Evolutionary conservation across 1,140 invertebrate genomes (phyloP).

Genomic region (Trachelipus rathkii): DNA sequence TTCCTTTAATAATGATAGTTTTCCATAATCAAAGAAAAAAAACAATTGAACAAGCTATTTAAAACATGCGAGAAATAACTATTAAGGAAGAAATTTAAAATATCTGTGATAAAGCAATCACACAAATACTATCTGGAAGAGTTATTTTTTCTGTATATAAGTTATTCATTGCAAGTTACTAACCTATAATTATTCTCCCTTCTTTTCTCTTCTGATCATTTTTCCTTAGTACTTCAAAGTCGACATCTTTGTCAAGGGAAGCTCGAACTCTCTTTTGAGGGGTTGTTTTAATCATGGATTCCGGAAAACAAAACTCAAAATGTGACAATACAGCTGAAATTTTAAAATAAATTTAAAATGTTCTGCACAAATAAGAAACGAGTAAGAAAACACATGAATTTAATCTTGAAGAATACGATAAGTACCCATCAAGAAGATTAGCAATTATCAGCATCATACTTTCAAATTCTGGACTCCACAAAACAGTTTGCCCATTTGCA

Average conservation of each 20-base stretch:
- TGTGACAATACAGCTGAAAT: background rate
- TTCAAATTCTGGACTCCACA: constrained; percentile 7
- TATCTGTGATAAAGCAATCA: too few relatives aligned
- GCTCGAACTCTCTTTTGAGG: background rate
- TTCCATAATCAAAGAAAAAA: too few relatives aligned
- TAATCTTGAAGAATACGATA: too few relatives aligned
- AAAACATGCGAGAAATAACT: too few relatives aligned
- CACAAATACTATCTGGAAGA: too few relatives aligned
- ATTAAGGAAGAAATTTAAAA: too few relatives aligned
- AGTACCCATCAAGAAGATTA: too few relatives aligned
- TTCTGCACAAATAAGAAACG: too few relatives aligned
- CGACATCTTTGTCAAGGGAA: background rate
- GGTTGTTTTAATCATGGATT: background rate
- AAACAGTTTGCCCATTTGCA: background rate
- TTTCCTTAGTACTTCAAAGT: background rate
- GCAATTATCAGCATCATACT: background rate
- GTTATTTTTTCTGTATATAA: too few relatives aligned
- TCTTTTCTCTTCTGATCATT: background rate
- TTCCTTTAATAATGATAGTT: too few relatives aligned
- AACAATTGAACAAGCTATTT: too few relatives aligned
- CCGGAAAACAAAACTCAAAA: background rate
- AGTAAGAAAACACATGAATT: too few relatives aligned
- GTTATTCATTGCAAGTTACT: background rate
- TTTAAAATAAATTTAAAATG: background rate
- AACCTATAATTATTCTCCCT: background rate